phyloP scores from a whole-genome alignment of 30 jellyfish, hydroid and myxozoan species.

The Aurelia sp. region DNA sequence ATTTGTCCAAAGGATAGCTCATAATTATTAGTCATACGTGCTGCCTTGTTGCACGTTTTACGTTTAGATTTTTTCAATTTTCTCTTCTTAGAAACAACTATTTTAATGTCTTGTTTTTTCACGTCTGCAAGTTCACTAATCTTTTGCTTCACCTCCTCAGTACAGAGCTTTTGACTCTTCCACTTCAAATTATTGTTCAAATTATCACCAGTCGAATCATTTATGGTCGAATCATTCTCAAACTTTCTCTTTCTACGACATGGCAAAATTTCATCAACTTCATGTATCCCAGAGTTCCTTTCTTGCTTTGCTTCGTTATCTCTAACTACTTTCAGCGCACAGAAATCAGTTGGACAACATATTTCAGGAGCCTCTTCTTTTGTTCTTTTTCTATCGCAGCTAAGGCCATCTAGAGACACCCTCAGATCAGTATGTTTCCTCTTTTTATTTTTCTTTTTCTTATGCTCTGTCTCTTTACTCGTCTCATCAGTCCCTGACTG shows the following conservation, averaged over 20 bases:
- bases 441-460: background rate
- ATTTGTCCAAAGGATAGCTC: background rate
- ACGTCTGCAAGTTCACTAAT: background rate
- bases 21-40: background rate
- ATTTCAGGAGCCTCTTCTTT: no score
- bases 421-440: background rate
- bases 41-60: background rate
- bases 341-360: no score
- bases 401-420: no score
- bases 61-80: background rate
- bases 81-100: background rate
- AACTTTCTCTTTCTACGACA: background rate
- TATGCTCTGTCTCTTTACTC: background rate
- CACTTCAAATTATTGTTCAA: no score
- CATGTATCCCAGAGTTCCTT: background rate
- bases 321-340: background rate
- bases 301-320: background rate
- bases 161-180: no score
- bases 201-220: no score
- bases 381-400: background rate
- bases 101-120: background rate
- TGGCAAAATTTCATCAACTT: background rate
- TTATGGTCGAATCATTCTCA: background rate
- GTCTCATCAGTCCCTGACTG: background rate
- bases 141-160: background rate